Percentiles rank a stretch among this genome's conserved stretches.
phyloP scores from a whole-genome alignment of 2,113 vertebrate genomes.

The Phyllopteryx taeniolatus region DNA sequence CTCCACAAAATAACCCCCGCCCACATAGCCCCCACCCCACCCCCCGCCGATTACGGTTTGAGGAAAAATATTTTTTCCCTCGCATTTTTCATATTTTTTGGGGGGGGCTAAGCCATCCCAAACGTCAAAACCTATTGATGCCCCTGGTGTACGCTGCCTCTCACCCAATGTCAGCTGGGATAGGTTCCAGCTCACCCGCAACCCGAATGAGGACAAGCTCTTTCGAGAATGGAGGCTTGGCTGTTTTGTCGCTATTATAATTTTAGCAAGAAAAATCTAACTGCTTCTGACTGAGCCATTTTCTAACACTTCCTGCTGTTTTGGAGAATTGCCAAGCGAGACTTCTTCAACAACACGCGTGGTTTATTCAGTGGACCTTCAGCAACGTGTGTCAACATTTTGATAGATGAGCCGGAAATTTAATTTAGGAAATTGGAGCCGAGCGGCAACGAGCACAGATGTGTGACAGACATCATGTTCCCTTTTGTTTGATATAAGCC shows the following conservation, averaged over 20 bases:
- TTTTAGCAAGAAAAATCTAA: slow-evolving; percentile 19
- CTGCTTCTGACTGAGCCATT: slow-evolving; percentile 7
- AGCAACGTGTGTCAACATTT: slow-evolving; percentile 24
- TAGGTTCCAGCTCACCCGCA: too few relatives aligned
- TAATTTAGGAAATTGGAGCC: slow-evolving; percentile 20
- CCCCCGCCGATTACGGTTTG: too few relatives aligned
- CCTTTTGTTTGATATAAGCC: slow-evolving; percentile 57
- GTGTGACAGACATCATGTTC: slow-evolving; percentile 39
- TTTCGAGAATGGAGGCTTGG: too few relatives aligned
- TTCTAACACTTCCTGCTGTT: slow-evolving; percentile 45
- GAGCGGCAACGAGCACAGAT: slow-evolving; percentile 28
- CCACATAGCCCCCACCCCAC: too few relatives aligned
- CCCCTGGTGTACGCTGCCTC: too few relatives aligned
- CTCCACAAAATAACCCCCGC: too few relatives aligned
- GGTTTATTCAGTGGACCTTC: slow-evolving; percentile 5
- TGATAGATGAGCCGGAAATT: slow-evolving; percentile 28
- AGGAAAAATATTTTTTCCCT: too few relatives aligned
- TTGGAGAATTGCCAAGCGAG: slow-evolving; percentile 36
- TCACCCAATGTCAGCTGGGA: too few relatives aligned
- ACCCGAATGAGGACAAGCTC: too few relatives aligned
- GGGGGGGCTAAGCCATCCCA: too few relatives aligned
- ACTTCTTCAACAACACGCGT: slow-evolving; percentile 40
- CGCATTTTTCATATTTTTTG: too few relatives aligned
- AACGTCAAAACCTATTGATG: too few relatives aligned
- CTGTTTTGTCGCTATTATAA: neutral